These are phyloP conservation scores for Cololabis saira DNA, from an alignment of 2,113 vertebrate genomes.

Conservation along the genomic window DNA sequence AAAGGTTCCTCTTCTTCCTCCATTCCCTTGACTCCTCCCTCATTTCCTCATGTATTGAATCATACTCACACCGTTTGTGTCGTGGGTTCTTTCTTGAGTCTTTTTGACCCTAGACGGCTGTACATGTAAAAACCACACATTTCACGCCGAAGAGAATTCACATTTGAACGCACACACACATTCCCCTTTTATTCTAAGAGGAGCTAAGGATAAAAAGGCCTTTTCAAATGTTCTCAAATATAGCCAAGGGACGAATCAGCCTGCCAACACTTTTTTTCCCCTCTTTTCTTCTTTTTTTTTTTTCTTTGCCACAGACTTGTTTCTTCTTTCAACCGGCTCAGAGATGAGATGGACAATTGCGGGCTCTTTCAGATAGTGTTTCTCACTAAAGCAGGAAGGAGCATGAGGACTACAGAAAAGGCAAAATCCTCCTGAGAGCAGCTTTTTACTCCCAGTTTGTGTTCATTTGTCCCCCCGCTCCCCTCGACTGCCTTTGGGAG, in stretches of 20 bases:
- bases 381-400: slow-evolving; percentile 73
- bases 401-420: slow-evolving; percentile 73
- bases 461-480: slow-evolving; percentile 81
- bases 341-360: slow-evolving; percentile 66
- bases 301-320: slow-evolving; percentile 26
- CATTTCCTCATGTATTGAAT: slow-evolving; percentile 25
- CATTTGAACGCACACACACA: slow-evolving; percentile 15
- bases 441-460: slow-evolving; percentile 82
- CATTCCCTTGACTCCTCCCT: slow-evolving; percentile 12
- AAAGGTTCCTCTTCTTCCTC: slow-evolving; percentile 41
- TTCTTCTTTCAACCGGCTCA: slow-evolving; percentile 33
- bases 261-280: not conserved
- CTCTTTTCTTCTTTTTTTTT: slow-evolving; percentile 8
- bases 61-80: slow-evolving; percentile 6
- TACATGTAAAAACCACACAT: slow-evolving; percentile 9
- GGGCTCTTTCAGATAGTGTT: slow-evolving; percentile 69
- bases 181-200: slow-evolving; percentile 44
- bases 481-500: slow-evolving; percentile 79
- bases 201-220: slow-evolving; percentile 38
- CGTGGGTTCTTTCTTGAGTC: slow-evolving; percentile 33
- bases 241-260: slow-evolving; percentile 36
- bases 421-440: slow-evolving; percentile 72
- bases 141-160: slow-evolving; percentile 35
- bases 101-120: slow-evolving; percentile 18
- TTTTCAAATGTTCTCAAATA: slow-evolving; percentile 34